Evolutionary conservation across 2,888 invertebrate species (phyloP).

Genomic region (Eristalinus sepulchralis): DNA sequence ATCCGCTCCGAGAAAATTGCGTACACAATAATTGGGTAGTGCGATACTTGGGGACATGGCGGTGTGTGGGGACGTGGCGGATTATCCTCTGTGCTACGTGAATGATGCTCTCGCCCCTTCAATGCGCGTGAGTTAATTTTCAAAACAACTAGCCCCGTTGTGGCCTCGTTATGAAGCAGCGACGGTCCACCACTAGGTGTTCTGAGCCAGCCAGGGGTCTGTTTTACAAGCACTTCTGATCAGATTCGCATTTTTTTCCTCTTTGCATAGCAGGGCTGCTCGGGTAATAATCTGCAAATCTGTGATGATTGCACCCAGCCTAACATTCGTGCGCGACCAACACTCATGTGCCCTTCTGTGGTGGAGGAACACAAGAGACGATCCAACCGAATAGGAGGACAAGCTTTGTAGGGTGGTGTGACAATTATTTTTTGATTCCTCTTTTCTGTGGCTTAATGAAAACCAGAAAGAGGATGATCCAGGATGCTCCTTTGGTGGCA

Average conservation of each 20-base stretch:
- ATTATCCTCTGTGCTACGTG: conserved; percentile 58
- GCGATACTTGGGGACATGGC: conserved; percentile 19
- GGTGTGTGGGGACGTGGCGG: not conserved
- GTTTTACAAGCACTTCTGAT: conserved; percentile 37
- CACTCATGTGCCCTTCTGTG: not conserved
- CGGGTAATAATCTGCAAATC: conserved; percentile 63
- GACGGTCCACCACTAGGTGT: conserved; percentile 45
- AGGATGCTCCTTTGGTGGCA: no score
- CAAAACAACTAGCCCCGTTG: conserved; percentile 56
- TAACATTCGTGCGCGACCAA: not conserved
- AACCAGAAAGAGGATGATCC: no score
- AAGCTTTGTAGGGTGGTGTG: conserved; percentile 43
- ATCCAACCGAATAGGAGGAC: conserved; percentile 11
- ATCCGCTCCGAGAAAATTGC: conserved; percentile 70
- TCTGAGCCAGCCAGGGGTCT: conserved; percentile 57
- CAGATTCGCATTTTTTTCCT: conserved; percentile 40
- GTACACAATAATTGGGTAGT: conserved; percentile 70
- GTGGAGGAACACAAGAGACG: not conserved
- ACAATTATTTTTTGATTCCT: conserved; percentile 47
- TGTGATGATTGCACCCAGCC: conserved; percentile 62
- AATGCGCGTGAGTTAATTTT: conserved; percentile 56
- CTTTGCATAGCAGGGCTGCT: conserved; percentile 58
- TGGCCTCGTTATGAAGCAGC: conserved; percentile 54
- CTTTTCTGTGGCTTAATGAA: not conserved
- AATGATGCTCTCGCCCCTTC: conserved; percentile 1